Percentiles rank a stretch among this genome's conserved stretches.
These are phyloP conservation scores for Corapipo altera DNA, from an alignment of 2,113 vertebrate genomes.

Conservation along the genomic window DNA sequence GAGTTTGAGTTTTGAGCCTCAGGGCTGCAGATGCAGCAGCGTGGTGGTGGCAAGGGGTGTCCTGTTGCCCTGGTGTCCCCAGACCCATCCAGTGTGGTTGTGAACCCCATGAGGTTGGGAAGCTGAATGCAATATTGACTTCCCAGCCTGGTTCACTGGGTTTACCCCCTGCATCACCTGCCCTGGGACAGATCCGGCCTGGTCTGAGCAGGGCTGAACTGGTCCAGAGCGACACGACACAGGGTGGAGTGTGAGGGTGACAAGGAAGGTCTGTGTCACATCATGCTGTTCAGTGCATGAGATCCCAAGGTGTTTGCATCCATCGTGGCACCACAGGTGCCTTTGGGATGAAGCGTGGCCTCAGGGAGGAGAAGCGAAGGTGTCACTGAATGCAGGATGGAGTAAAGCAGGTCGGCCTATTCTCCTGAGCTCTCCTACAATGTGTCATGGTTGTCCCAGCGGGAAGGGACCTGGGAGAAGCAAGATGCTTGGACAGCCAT, in stretches of 20 bases:
- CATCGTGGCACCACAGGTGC: background rate
- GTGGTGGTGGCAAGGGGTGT: background rate
- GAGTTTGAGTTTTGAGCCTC: background rate
- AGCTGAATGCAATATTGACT: background rate
- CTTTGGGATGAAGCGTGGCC: background rate
- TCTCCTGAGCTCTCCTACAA: background rate
- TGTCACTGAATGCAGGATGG: background rate
- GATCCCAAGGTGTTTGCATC: background rate
- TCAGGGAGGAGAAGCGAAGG: background rate
- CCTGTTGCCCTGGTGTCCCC: background rate
- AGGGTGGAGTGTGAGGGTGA: background rate
- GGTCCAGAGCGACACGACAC: rapidly evolving
- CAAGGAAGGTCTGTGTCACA: background rate
- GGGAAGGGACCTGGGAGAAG: background rate
- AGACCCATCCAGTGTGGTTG: background rate
- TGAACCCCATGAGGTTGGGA: background rate
- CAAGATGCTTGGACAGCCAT: rapidly evolving
- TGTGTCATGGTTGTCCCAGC: background rate
- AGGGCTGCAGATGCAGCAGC: background rate
- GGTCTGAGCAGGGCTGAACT: background rate
- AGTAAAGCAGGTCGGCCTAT: background rate
- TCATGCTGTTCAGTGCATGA: rapidly evolving
- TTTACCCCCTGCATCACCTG: background rate
- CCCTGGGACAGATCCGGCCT: background rate
- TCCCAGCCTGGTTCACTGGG: background rate